Evolutionary conservation across 2,888 invertebrate genomes (phyloP).

Genomic region (Liodrosophila aerea): DNA sequence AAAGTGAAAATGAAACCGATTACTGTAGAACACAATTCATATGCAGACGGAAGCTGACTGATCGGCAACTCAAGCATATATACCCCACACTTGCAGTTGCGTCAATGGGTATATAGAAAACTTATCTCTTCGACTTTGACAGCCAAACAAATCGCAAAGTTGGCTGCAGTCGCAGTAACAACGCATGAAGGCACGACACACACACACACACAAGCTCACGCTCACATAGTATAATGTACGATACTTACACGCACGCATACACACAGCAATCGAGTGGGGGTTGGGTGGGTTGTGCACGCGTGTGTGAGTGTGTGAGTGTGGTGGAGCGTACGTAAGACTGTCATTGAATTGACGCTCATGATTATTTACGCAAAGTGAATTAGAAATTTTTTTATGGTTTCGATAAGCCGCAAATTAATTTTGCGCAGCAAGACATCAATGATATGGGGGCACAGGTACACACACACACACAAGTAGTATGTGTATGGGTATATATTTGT

Average conservation of each 20-base stretch:
- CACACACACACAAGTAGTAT: too few species aligned
- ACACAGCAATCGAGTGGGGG: too few species aligned
- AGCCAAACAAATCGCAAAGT: constrained; percentile 16
- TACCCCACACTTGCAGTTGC: too few species aligned
- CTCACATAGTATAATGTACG: constrained; percentile 22
- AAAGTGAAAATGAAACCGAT: too few species aligned
- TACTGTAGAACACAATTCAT: too few species aligned
- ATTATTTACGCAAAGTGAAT: constrained; percentile 76
- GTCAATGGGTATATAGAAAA: constrained; percentile 4
- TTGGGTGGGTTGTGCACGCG: too few species aligned
- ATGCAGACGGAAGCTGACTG: too few species aligned
- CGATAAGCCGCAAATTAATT: constrained; percentile 76
- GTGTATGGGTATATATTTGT: too few species aligned
- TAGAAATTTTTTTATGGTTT: constrained; percentile 70
- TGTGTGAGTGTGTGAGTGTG: background rate
- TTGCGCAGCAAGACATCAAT: constrained; percentile 42
- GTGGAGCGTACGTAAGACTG: constrained; percentile 9
- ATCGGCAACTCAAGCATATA: too few species aligned
- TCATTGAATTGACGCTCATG: constrained; percentile 69
- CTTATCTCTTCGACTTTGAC: constrained; percentile 19
- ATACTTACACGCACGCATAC: background rate
- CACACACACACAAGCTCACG: too few species aligned
- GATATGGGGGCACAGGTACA: constrained; percentile 1
- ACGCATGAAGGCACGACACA: background rate
- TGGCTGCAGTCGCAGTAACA: constrained; percentile 1